Evolutionary conservation across 2,888 invertebrate genomes (phyloP).

Genomic region (Neoascia interrupta): DNA sequence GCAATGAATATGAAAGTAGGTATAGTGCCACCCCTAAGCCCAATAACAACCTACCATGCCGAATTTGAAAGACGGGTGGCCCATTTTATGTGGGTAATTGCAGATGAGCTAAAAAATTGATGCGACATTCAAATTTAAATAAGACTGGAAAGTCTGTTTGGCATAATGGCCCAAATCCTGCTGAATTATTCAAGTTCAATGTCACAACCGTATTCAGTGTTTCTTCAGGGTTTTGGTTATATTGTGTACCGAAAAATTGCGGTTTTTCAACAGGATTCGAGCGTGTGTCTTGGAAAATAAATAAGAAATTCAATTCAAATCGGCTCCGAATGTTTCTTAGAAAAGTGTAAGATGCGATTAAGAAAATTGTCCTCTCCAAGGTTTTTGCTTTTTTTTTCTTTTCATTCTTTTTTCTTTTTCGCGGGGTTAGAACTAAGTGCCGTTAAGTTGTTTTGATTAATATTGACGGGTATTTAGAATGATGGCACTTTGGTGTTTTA

Average conservation of each 20-base stretch:
- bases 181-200: constrained; percentile 54
- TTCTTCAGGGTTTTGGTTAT: not conserved
- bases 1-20: constrained; percentile 9
- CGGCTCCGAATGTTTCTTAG: constrained; percentile 7
- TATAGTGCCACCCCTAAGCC: too few relatives aligned
- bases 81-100: constrained; percentile 41
- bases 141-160: constrained; percentile 36
- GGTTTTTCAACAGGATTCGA: too few relatives aligned
- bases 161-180: constrained; percentile 32
- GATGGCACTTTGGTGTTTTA: not conserved
- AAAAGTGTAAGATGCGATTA: constrained; percentile 28
- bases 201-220: constrained; percentile 16
- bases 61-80: too few relatives aligned
- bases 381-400: too few relatives aligned
- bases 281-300: not conserved
- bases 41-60: too few relatives aligned
- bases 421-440: not conserved
- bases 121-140: constrained; percentile 53
- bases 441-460: not conserved
- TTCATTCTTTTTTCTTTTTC: too few relatives aligned
- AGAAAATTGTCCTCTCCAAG: constrained; percentile 25
- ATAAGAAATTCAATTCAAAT: constrained; percentile 5
- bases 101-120: constrained; percentile 55
- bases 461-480: not conserved
- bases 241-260: not conserved